Base-by-base conservation (phyloP, 2,113 vertebrate species). In the Fukomys damarensis region DNA sequence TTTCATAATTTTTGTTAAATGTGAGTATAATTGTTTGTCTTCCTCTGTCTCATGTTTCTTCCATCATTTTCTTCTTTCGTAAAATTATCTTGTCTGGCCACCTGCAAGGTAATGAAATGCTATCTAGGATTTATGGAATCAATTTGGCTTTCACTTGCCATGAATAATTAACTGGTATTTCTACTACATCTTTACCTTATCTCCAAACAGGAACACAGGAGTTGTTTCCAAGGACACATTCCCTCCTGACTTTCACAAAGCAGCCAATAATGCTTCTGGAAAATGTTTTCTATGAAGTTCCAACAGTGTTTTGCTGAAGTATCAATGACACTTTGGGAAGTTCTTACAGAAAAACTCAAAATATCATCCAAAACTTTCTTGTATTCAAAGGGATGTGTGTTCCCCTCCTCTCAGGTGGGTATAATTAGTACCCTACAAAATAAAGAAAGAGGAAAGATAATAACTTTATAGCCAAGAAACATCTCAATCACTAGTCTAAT, bases 41-140 rank as follows among this genome's bases (percentile, higher is more conserved):
- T 93, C 32, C 10, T 82, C 8, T 61, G 22, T 84, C 17, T 94
- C 66, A 58, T 82, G 91, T 96, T 22, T 90, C n/a, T 93, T 63
- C 16, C 56, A 24, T 52, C 3, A 1, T 65, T 72, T 76, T 1
- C 7, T 82, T 91, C 20, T 3, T 20, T 59, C 74, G 74, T 28
- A 54, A 84, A 41, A 43, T 84, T 76, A 76, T 66, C 2, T 92
- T 77, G 35, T 79, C 32, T 76, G 52, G 14, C 10, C 4, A 32
- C 77, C 30, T 89, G 5, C 6, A 32, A 10, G 80, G 41, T 63
- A 85, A 84, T n/a, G 1, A 59, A 79, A 11, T 70, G 14, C 8
- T 65, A 65, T n/a, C 10, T 8, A 0, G 5, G 6, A 68, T 59
- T 3, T 89, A 35, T 54, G 9, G 28, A 32, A 2, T 6, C 54